Conservation (phyloP, 2,113 vertebrate genomes). For the Sander lucioperca region DNA sequence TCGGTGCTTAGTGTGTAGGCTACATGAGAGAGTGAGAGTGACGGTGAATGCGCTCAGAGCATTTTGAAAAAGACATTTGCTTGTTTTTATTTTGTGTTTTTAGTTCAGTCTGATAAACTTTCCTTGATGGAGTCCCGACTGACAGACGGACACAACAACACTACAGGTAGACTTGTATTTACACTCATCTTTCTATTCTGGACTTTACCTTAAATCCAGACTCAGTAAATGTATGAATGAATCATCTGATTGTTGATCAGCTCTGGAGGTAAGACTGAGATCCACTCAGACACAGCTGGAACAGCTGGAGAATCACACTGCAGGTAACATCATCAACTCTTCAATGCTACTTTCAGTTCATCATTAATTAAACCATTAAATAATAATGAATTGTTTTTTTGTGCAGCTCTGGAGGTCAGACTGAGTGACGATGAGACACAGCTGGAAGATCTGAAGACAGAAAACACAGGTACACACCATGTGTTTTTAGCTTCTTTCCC, state of each 20-base stretch:
- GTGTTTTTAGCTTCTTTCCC: too few relatives aligned
- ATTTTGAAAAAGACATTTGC: too few relatives aligned
- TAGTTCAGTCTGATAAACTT: constrained; percentile 1
- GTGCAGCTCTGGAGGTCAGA: too few relatives aligned
- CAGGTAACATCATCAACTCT: not conserved
- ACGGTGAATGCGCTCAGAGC: too few relatives aligned
- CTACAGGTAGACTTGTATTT: not conserved
- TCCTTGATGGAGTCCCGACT: constrained; percentile 18
- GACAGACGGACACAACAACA: not conserved
- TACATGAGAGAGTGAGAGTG: too few relatives aligned
- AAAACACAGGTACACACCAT: too few relatives aligned
- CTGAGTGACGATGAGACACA: too few relatives aligned
- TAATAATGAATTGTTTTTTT: too few relatives aligned
- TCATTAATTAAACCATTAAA: not conserved
- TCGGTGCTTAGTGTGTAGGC: too few relatives aligned
- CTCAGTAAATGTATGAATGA: not conserved
- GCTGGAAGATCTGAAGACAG: too few relatives aligned
- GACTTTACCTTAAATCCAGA: not conserved
- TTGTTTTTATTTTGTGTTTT: constrained; percentile 1
- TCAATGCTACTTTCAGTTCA: not conserved
- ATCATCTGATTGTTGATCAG: not conserved
- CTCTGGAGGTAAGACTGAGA: constrained; percentile 16
- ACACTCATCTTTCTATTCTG: not conserved
- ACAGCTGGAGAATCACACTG: not conserved
- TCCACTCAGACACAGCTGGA: not conserved